Evolutionary conservation across 1,140 invertebrate species (phyloP), one percentile per base, ranked within the genome.

Genomic region (Cydia splendana): DNA sequence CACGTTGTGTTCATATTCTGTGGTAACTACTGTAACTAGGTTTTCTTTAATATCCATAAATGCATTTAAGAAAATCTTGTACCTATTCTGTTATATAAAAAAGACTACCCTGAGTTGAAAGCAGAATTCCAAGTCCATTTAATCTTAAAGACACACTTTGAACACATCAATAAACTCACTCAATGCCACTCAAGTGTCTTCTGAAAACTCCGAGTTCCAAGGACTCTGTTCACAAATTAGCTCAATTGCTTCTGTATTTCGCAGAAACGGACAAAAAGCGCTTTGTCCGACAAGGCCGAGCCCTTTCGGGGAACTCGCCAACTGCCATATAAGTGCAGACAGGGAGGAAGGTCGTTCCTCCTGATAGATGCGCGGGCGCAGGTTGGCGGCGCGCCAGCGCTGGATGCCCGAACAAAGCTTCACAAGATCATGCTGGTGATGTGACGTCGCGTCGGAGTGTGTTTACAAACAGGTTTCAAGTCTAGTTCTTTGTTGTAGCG

Each of bases 341-440:
- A 7, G 3, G 45, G 38, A 42, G 24, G 65, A 69, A 76, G 76
- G 76, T 77, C 76, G 67, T 77, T 77, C 38, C 51, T 62, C 65
- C 65, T 67, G 30, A 7, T 71, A 20, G 28, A 12, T 71, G 76
- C 74, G 74, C 74, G 15, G 13, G 76, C 74, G 74, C 74, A 30
- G 13, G 4, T 71, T 73, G 76, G 67, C 67, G 71, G 3, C 15
- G 13, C 45, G 15, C 75, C 75, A 76, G 71, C 7, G 62, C 45
- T 42, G 30, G 34, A 18, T 34, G 28, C 28, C 65, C 67, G 34
- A 42, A 71, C 67, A 71, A 71, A 71, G 67, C 4, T 24, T 51
- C 4, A n/a, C 38, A 62, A 24, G 57, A 62, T 24, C 15, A 20
- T 18, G 30, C 24, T 34, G 15, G 65, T 69, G 0, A 28, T 15